phyloP scores from a whole-genome alignment of 2,113 vertebrate genomes.

The Alouatta palliata region DNA sequence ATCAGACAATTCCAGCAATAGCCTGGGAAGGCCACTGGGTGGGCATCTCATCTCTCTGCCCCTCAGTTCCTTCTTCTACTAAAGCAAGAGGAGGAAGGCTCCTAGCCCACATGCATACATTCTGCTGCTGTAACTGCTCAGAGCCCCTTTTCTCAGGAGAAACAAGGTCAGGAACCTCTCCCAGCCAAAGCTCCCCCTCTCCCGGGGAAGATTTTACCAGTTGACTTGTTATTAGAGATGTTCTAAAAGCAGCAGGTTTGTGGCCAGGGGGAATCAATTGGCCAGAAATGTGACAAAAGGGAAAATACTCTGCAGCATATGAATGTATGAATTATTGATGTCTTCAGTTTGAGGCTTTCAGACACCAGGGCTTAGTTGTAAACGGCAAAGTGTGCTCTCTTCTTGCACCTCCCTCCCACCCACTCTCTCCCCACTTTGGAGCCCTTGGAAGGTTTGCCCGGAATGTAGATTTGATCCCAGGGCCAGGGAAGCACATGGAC shows the following conservation, averaged over 20 bases:
- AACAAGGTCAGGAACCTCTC: slow-evolving; percentile 8
- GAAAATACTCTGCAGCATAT: slow-evolving; percentile 72
- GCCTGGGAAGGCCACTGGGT: neutral
- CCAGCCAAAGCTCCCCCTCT: neutral
- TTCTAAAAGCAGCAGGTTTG: slow-evolving; percentile 68
- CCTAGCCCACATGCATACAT: too few relatives aligned
- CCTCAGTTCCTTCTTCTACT: neutral
- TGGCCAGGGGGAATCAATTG: slow-evolving; percentile 73
- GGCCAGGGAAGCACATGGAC: neutral
- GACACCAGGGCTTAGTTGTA: neutral
- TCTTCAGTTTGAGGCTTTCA: neutral
- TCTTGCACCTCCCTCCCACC: rapidly evolving
- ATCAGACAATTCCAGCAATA: neutral
- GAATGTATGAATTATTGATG: slow-evolving; percentile 43
- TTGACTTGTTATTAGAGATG: slow-evolving; percentile 71
- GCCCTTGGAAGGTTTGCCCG: neutral
- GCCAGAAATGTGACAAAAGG: slow-evolving; percentile 71
- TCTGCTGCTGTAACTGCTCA: neutral
- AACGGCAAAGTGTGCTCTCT: neutral
- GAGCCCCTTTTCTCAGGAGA: neutral
- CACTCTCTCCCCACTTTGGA: neutral
- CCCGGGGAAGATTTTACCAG: slow-evolving; percentile 29
- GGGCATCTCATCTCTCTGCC: neutral
- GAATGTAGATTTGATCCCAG: neutral
- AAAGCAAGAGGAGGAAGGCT: rapidly evolving